Evolutionary conservation across 1,140 invertebrate species (phyloP), one percentile per base, ranked within the genome.

Genomic region (Eueides isabella): DNA sequence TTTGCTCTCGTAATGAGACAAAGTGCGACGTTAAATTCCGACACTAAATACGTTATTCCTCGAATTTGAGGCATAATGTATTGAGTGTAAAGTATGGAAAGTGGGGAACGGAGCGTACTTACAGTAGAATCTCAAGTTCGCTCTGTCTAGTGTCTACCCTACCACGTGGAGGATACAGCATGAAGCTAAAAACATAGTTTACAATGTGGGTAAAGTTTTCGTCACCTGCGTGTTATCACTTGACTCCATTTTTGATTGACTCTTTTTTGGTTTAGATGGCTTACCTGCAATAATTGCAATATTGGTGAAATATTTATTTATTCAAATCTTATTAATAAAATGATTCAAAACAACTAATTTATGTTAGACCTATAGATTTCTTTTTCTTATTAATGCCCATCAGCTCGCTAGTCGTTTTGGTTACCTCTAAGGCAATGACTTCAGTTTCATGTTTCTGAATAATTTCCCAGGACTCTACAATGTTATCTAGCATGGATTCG

Each of bases 381-480:
- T 85, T 91, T 77, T 84, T 89, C 72, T 87, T 38, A 12, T 38
- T 90, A 29, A 72, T 76, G 30, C 38, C 72, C 16, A 81, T 61
- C n/a, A 82, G 88, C 33, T 88, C 87, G 71, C 88, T 92, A 11
- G 71, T 9, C 11, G 79, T 85, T 66, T 85, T 88, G 16, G 61
- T 73, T 33, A 85, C 69, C 2, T 83, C 85, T 55, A 78, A 73
- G 19, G 61, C 77, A 61, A 61, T 75, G 6, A 84, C 80, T 14
- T 85, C 85, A 9, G 29, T 76, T 67, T 85, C 87, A 11, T 33
- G 74, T 41, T 16, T 63, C 16, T 71, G 72, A 33, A 87, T 89
- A 11, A 84, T 75, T 23, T 85, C 80, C 90, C 90, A 92, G 30
- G 87, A 87, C 3, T 86, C 80, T 9, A 92, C 83, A 41, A 92